These are phyloP conservation scores for Brachionus angularis DNA, from an alignment of 1,140 invertebrate species.

Conservation along the genomic window DNA sequence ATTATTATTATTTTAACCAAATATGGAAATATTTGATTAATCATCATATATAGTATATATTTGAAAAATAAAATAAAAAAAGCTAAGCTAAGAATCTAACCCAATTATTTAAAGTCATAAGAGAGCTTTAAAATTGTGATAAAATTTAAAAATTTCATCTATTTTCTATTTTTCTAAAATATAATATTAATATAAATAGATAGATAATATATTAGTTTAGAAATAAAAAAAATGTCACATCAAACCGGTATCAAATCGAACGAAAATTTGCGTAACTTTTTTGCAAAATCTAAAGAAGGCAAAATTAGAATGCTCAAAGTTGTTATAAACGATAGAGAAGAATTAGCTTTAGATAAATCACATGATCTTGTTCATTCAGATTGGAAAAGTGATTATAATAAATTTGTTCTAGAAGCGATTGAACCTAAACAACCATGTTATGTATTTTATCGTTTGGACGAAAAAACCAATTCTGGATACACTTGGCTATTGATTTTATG, in stretches of 20 bases:
- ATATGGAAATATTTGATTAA: no score
- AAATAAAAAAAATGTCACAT: conserved; percentile 40
- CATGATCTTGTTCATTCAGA: neutral
- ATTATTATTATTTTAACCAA: no score
- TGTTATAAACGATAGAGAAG: conserved; percentile 35
- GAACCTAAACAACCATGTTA: conserved; percentile 86
- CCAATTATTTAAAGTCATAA: conserved; percentile 20
- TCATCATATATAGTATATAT: no score
- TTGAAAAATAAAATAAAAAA: no score
- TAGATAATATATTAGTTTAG: no score
- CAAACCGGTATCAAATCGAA: conserved; percentile 43
- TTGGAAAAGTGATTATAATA: conserved; percentile 20
- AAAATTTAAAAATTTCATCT: no score
- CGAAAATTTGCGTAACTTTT: conserved; percentile 34
- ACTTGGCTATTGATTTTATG: conserved; percentile 92
- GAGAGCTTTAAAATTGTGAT: neutral
- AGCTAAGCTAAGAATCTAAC: no score
- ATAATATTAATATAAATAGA: no score
- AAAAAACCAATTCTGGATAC: conserved; percentile 68
- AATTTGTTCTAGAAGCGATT: neutral
- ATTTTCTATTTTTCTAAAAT: no score
- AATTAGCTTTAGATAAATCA: neutral
- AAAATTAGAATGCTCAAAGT: conserved; percentile 28
- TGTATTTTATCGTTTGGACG: conserved; percentile 81
- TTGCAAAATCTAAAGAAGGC: neutral